Conservation (phyloP, 2,797 vertebrate species). For the Neosilurus mollespiculum region DNA sequence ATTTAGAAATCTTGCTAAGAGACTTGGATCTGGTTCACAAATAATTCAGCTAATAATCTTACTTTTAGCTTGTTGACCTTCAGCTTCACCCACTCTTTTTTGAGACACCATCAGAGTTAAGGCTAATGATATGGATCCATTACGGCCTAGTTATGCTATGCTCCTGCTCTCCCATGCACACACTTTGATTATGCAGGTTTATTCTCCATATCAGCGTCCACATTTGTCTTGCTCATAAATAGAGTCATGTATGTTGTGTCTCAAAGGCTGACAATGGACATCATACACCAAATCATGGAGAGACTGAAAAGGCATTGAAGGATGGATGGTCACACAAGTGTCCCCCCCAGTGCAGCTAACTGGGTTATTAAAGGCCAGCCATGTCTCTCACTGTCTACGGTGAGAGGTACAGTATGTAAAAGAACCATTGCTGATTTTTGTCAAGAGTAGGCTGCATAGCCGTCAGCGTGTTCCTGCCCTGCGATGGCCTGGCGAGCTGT, state of each 20-base stretch:
- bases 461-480: too few relatives aligned
- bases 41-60: slow-evolving; percentile 14
- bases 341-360: too few relatives aligned
- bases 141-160: slow-evolving; percentile 20
- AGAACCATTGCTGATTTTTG: too few relatives aligned
- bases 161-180: slow-evolving; percentile 9
- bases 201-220: slow-evolving; percentile 17
- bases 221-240: slow-evolving; percentile 6
- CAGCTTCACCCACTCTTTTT: slow-evolving; percentile 17
- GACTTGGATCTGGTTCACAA: background rate
- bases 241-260: slow-evolving; percentile 31
- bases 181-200: slow-evolving; percentile 19
- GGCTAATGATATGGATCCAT: slow-evolving; percentile 40
- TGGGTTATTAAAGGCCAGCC: too few relatives aligned
- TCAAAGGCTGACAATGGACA: slow-evolving; percentile 24
- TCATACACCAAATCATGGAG: slow-evolving; percentile 15
- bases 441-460: too few relatives aligned
- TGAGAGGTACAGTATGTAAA: too few relatives aligned
- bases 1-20: slow-evolving; percentile 12
- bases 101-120: slow-evolving; percentile 16
- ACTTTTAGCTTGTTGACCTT: slow-evolving; percentile 32
- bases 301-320: slow-evolving; percentile 14
- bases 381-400: too few relatives aligned
- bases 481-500: too few relatives aligned
- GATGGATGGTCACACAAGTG: slow-evolving; percentile 28